These are phyloP conservation scores for Microctonus aethiopoides DNA, from an alignment of 2,888 invertebrate species.

Conservation along the genomic window DNA sequence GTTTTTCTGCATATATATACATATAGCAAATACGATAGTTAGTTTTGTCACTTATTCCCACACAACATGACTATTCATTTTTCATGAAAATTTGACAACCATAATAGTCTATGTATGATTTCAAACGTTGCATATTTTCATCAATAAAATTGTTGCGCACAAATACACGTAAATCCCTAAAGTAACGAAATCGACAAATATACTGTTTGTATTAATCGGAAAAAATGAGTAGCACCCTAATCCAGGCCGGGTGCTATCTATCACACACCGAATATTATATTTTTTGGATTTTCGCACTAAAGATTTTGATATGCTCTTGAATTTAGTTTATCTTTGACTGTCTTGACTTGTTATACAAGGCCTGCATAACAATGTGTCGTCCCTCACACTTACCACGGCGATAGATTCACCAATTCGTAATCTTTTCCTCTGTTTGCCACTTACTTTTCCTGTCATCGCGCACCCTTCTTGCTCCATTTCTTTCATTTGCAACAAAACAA, in stretches of 20 bases:
- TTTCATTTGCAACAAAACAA: slow-evolving; percentile 26
- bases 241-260: slow-evolving; percentile 54
- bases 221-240: slow-evolving; percentile 49
- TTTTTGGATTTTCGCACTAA: not conserved
- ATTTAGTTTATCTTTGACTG: not conserved
- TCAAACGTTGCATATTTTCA: too few relatives aligned
- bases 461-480: slow-evolving; percentile 42
- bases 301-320: not conserved
- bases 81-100: too few relatives aligned
- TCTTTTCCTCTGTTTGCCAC: slow-evolving; percentile 31
- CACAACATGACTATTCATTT: not conserved
- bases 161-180: not conserved
- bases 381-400: slow-evolving; percentile 61
- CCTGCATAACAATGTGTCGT: slow-evolving; percentile 43
- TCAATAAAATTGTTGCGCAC: too few relatives aligned
- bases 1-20: not conserved
- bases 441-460: slow-evolving; percentile 7
- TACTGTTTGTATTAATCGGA: slow-evolving; percentile 32
- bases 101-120: too few relatives aligned
- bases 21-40: not conserved
- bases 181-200: slow-evolving; percentile 20
- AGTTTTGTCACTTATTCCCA: not conserved
- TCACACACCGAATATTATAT: slow-evolving; percentile 25
- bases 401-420: slow-evolving; percentile 46
- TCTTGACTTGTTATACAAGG: not conserved